Evolutionary conservation across 2,113 vertebrate genomes (phyloP), one percentile per base, ranked within the genome.

Genomic region (Myrmecobius fasciatus): DNA sequence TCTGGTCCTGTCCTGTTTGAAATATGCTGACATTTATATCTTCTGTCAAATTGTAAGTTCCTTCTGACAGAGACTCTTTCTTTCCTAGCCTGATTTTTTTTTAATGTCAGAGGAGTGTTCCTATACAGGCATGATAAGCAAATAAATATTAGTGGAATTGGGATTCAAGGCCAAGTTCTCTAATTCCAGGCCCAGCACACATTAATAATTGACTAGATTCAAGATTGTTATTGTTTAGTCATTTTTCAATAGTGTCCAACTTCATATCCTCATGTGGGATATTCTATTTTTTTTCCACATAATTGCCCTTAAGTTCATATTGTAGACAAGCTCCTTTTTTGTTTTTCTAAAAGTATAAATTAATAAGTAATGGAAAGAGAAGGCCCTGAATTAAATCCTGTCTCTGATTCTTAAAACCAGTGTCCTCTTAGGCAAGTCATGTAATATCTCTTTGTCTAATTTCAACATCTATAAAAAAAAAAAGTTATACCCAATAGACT

Each of bases 1-100:
- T 90, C 53, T 52, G 22, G 53, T 94, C 93, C 52, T 92, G 1
- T 94, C 95, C 52, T 91, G 1, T 89, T 91, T 75, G 90, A 91
- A 54, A 5, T 92, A 90, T 7, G 25, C 8, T n/a, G 5, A 24
- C 36, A 8, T 54, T 83, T 89, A 89, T 60, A 94, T 56, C 46
- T 2, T 54, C 22, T 67, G 26, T 67, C 14, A 49, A 1, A 28
- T 4, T 0, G n/a, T 43, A 83, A 83, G n/a, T 83, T 83, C 31
- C 60, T 75, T 75, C 60, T 83, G n/a, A 43, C 67, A 43, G 67
- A n/a, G 67, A 83, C 36, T 83, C 43, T 83, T 43, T 83, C n/a
- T 20, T 83, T 83, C 17, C 67, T 3, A 43, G n/a, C 7, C 36
- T 43, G 36, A 43, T 83, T 83, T 83, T 83, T 67, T 83, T 83